Conservation (phyloP, 64 coral and sea anemone species). For the Actinia equina region DNA sequence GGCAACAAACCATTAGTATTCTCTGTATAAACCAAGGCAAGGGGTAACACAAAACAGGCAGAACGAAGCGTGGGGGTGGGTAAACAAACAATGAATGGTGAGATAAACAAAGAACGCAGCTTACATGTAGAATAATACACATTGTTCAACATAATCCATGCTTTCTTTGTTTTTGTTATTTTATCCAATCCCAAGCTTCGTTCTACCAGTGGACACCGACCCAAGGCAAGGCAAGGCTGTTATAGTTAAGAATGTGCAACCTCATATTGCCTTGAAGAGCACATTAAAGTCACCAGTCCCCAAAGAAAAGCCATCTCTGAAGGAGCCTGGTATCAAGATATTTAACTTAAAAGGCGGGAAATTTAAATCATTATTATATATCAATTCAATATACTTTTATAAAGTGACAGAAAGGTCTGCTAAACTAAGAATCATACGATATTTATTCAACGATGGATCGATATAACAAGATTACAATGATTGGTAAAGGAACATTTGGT, state of each 20-base stretch:
- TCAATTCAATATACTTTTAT: background rate
- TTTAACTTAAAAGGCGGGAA: background rate
- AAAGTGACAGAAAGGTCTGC: background rate
- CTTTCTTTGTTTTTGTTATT: too few species aligned
- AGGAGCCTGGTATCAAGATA: background rate
- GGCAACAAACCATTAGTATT: too few species aligned
- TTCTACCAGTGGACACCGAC: too few species aligned
- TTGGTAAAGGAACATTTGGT: constrained; percentile 82
- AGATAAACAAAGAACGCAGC: too few species aligned
- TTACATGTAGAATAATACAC: too few species aligned
- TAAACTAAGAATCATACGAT: background rate
- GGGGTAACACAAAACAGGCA: too few species aligned
- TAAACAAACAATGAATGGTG: too few species aligned
- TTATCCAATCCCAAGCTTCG: too few species aligned
- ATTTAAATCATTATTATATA: background rate
- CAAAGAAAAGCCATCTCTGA: background rate
- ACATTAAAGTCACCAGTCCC: background rate
- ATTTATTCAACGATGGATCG: constrained; percentile 58
- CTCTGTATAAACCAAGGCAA: too few species aligned
- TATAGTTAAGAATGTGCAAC: background rate
- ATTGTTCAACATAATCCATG: too few species aligned
- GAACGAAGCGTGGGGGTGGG: too few species aligned
- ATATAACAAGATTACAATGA: constrained; percentile 70
- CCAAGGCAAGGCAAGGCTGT: too few species aligned
- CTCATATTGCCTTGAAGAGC: background rate